Percentiles rank a stretch among this genome's conserved stretches.
Conservation (phyloP, 2,113 vertebrate species). For the Seriola quinqueradiata region DNA sequence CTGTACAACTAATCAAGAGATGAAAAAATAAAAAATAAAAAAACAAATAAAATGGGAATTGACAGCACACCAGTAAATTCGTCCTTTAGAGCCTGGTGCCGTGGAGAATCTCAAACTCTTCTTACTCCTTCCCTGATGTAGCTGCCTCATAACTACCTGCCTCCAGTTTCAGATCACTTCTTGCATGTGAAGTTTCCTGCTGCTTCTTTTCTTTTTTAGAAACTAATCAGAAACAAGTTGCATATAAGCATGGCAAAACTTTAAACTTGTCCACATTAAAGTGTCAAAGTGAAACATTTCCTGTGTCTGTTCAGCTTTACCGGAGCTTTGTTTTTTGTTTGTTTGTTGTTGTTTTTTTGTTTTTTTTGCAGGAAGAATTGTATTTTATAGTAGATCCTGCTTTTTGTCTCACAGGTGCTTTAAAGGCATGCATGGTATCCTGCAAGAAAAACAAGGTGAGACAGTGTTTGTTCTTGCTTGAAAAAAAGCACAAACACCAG, state of each 20-base stretch:
- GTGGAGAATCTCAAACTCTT: background rate
- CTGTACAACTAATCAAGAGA: background rate
- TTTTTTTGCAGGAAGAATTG: background rate
- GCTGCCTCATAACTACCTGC: too few species aligned
- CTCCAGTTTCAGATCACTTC: background rate
- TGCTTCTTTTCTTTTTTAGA: background rate
- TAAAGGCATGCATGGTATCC: background rate
- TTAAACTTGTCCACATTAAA: too few species aligned
- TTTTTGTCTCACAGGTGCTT: background rate
- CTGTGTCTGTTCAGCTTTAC: background rate
- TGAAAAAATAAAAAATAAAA: too few species aligned
- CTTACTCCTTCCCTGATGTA: background rate
- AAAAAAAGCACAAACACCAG: background rate
- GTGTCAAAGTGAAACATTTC: background rate
- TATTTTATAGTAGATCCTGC: background rate
- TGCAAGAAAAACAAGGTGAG: background rate
- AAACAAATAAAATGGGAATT: background rate
- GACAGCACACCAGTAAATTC: background rate
- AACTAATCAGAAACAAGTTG: background rate
- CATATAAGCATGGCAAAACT: background rate
- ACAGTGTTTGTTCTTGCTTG: background rate
- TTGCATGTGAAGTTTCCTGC: background rate
- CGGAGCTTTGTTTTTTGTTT: too few species aligned
- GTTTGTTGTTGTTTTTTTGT: background rate
- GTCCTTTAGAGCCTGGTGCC: background rate